Percentiles rank a stretch among this genome's conserved stretches.
These are phyloP conservation scores for Acleris cristana DNA, from an alignment of 2,888 invertebrate species.

Conservation along the genomic window DNA sequence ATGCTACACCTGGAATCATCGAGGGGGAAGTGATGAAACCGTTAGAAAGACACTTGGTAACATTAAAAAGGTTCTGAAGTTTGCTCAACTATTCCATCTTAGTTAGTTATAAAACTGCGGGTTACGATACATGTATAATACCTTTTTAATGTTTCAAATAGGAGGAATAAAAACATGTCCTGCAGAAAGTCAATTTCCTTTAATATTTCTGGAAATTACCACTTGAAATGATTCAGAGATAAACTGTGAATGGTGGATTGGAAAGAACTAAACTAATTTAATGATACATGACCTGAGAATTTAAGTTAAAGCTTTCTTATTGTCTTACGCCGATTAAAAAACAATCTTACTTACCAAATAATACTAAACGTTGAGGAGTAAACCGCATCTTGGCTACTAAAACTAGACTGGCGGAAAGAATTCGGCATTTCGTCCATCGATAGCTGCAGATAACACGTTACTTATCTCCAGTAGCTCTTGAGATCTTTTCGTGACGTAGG, in stretches of 20 bases:
- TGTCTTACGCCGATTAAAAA: background rate
- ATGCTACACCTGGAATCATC: constrained; percentile 17
- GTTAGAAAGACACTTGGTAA: too few relatives aligned
- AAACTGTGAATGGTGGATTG: background rate
- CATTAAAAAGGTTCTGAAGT: too few relatives aligned
- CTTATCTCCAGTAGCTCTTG: constrained; percentile 26
- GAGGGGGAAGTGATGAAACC: background rate
- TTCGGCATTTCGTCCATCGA: constrained; percentile 29
- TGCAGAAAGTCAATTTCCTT: too few relatives aligned
- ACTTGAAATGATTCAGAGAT: background rate
- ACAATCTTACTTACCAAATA: constrained; percentile 48
- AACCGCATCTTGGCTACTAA: constrained; percentile 51
- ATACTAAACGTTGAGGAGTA: constrained; percentile 40
- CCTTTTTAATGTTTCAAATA: too few relatives aligned
- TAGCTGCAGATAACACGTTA: constrained; percentile 17
- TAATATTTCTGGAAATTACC: too few relatives aligned
- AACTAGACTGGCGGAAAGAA: constrained; percentile 46
- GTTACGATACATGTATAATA: too few relatives aligned
- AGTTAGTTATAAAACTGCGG: too few relatives aligned
- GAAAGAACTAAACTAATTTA: background rate
- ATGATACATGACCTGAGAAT: background rate
- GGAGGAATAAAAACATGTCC: too few relatives aligned
- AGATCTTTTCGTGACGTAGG: constrained; percentile 6
- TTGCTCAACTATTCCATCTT: too few relatives aligned
- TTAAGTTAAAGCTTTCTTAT: background rate